These are phyloP conservation scores for Lottia scabra DNA, from an alignment of 2,888 invertebrate genomes.

Conservation along the genomic window DNA sequence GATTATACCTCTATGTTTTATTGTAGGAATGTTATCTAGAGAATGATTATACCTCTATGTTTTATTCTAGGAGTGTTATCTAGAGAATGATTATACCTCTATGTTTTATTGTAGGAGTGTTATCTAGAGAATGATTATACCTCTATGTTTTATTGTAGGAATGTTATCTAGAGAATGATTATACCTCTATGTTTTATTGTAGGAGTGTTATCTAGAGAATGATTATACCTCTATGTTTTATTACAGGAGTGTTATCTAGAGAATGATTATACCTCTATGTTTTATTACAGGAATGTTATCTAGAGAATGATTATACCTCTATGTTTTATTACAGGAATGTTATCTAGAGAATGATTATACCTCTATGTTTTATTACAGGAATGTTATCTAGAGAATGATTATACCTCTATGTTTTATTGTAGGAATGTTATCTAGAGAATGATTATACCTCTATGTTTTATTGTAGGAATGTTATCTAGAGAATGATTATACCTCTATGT, in stretches of 20 bases:
- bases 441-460: constrained; percentile 90
- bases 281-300: too few relatives aligned
- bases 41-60: constrained; percentile 88
- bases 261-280: constrained; percentile 88
- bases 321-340: too few relatives aligned
- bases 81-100: constrained; percentile 91
- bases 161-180: constrained; percentile 90
- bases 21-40: too few relatives aligned
- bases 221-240: constrained; percentile 90
- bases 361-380: constrained; percentile 85
- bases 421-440: constrained; percentile 87
- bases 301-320: constrained; percentile 91
- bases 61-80: too few relatives aligned
- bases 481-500: constrained; percentile 88
- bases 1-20: constrained; percentile 90
- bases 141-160: constrained; percentile 85
- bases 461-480: too few relatives aligned
- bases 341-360: constrained; percentile 91
- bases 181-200: constrained; percentile 87
- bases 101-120: too few relatives aligned
- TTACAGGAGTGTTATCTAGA: too few relatives aligned
- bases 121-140: constrained; percentile 91
- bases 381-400: constrained; percentile 90
- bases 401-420: constrained; percentile 87
- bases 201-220: constrained; percentile 87